These are phyloP conservation scores for Acanthosoma haemorrhoidale DNA, from an alignment of 2,888 invertebrate genomes.

Conservation along the genomic window DNA sequence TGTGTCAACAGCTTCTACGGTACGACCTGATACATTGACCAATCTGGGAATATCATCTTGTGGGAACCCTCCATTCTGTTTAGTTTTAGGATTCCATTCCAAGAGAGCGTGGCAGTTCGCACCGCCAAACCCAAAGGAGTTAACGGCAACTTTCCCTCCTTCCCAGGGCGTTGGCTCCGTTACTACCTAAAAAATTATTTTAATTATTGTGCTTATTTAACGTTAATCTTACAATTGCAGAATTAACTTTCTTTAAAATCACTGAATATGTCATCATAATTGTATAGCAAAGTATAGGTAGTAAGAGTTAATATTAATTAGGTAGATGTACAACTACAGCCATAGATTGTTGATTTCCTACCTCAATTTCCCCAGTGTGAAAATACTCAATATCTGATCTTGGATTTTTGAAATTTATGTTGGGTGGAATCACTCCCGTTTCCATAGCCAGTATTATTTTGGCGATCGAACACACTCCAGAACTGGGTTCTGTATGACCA, in stretches of 20 bases:
- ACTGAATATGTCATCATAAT: too few relatives aligned
- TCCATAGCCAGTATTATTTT: conserved; percentile 81
- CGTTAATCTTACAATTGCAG: too few relatives aligned
- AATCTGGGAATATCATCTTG: conserved; percentile 65
- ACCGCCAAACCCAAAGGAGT: conserved; percentile 92
- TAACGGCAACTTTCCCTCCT: conserved; percentile 72
- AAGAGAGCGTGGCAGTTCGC: conserved; percentile 71
- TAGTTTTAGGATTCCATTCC: conserved; percentile 55
- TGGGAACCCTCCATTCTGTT: conserved; percentile 59
- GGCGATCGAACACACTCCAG: conserved; percentile 73
- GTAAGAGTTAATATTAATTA: too few relatives aligned
- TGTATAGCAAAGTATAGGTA: too few relatives aligned
- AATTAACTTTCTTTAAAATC: too few relatives aligned
- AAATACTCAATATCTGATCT: conserved; percentile 53
- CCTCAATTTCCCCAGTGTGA: conserved; percentile 53
- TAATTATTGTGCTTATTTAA: too few relatives aligned
- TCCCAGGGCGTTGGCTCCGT: conserved; percentile 64
- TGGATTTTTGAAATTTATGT: conserved; percentile 68
- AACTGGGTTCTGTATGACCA: conserved; percentile 85
- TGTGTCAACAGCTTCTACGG: conserved; percentile 64
- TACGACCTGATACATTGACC: conserved; percentile 70
- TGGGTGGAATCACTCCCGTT: conserved; percentile 73
- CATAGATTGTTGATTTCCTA: too few relatives aligned
- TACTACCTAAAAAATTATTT: conserved; percentile 57
- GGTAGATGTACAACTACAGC: too few relatives aligned